Evolutionary conservation across 2,888 invertebrate genomes (phyloP), one percentile per base, ranked within the genome.

Genomic region (Caenorhabditis sp.): DNA sequence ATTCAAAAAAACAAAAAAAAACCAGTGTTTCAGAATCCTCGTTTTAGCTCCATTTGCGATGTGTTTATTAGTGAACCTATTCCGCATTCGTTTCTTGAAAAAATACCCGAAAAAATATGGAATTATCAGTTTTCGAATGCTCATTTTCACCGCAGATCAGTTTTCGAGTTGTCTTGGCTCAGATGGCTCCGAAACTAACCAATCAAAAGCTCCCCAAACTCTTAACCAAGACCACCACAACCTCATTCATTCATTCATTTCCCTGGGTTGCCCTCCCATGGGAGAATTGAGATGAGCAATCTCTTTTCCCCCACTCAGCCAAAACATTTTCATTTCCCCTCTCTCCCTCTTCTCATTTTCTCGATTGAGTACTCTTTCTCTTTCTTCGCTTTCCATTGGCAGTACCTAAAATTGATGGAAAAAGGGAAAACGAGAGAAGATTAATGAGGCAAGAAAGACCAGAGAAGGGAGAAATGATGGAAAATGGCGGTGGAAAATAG

Each of bases 211-310:
- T n/a, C 5, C 19, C 49, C 19, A 49, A 47, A 7, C 12, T 6
- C 19, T 14, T 31, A 58, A 31, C 28, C 26, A n/a, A n/a, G 26
- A 31, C 26, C 54, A 26, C 19, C 6, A 19, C 26, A 14, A 44
- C 22, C 12, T 3, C 5, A 24, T 59, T 35, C 0, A 19, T 14
- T 10, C 6, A 19, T 47, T 47, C 44, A 3, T 44, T n/a, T 70
- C 19, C 44, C 22, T 44, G 26, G 28, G 38, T 26, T 19, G 28
- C 28, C 56, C 51, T 44, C 68, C 51, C 77, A 56, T 12, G 73
- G 66, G 68, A 51, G 61, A 81, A 81, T 56, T 38, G 54, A 68
- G 26, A 38, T 38, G 38, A 41, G 31, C 14, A 75, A 69, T 70
- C 75, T 64, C 76, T 63, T 72, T 41, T 41, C 70, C 26, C 54